Conservation (phyloP, 2,888 invertebrate genomes). For the Macrosiphum euphorbiae region DNA sequence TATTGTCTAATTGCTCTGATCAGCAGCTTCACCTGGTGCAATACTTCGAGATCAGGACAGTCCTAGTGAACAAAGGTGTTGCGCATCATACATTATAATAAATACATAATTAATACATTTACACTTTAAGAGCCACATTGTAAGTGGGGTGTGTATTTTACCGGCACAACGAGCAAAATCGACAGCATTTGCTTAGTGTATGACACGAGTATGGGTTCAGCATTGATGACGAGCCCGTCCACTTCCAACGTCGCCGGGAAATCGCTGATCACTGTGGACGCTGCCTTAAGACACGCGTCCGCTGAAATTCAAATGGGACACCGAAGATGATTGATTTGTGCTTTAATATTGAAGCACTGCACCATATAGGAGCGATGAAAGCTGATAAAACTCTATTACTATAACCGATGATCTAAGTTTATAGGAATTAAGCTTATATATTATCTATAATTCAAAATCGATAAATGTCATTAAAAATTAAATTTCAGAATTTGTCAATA, state of each 20-base stretch:
- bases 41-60: constrained; percentile 88
- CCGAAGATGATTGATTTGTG: neutral
- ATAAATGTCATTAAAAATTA: neutral
- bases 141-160: constrained; percentile 70
- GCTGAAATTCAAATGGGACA: constrained; percentile 74
- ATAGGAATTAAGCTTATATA: neutral
- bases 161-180: constrained; percentile 85
- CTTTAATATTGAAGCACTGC: neutral
- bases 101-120: neutral
- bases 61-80: constrained; percentile 75
- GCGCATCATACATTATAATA: neutral
- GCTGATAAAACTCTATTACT: neutral
- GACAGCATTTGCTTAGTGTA: constrained; percentile 85
- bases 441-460: neutral
- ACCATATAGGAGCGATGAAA: neutral
- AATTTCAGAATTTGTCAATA: neutral
- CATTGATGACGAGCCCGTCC: constrained; percentile 81
- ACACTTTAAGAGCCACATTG: neutral
- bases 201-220: constrained; percentile 79
- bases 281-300: constrained; percentile 93
- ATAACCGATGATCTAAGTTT: neutral
- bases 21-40: constrained; percentile 84
- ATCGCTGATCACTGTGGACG: constrained; percentile 84
- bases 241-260: constrained; percentile 79
- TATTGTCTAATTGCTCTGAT: constrained; percentile 84